Evolutionary conservation across 2,888 invertebrate species (phyloP), one percentile per base, ranked within the genome.

Genomic region (Dichetophora obliterata): DNA sequence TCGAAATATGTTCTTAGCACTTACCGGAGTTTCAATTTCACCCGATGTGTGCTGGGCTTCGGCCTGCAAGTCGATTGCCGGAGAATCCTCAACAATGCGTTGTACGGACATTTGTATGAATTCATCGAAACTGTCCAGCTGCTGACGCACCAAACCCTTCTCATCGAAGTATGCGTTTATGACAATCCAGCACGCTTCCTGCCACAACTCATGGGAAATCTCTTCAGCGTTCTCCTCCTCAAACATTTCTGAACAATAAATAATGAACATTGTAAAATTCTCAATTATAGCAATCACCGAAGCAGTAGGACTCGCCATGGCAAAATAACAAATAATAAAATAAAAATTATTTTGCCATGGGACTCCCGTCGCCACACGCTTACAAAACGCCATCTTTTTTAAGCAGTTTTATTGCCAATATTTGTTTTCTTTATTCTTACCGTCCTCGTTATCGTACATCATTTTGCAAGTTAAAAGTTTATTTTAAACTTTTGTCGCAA

Each of bases 131-230:
- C 98, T 99, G 89, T 99, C 99, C 82, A 99, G 91, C 88, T 99
- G 99, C 88, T 99, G 99, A 71, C 99, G 93, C 61, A 99, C 99
- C 81, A 99, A 92, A 89, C 99, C 99, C 90, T 99, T 99, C 89
- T 99, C 99, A 88, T 99, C 99, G 88, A 99, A 99, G 90, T 99
- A 99, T 0, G 99, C 98, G 88, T 98, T 98, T 87, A 99, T 99
- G 79, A 99, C 99, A 86, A 99, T 98, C 99, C 99, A 99, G 86
- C 99, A 99, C 63, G 99, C 99, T 91, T 99, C 99, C 90, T 99
- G 99, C 99, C 99, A 99, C 81, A 99, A 91, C 88, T 99, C 99
- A 6, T 98, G 95, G 48, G 98, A 97, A 85, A 99, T 98, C 90
- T 99, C 99, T 89, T 97, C 98, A 14, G 93, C 93, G 88, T 96